Base-by-base conservation (phyloP, 2,888 invertebrate genomes). In the Leucania comma region DNA sequence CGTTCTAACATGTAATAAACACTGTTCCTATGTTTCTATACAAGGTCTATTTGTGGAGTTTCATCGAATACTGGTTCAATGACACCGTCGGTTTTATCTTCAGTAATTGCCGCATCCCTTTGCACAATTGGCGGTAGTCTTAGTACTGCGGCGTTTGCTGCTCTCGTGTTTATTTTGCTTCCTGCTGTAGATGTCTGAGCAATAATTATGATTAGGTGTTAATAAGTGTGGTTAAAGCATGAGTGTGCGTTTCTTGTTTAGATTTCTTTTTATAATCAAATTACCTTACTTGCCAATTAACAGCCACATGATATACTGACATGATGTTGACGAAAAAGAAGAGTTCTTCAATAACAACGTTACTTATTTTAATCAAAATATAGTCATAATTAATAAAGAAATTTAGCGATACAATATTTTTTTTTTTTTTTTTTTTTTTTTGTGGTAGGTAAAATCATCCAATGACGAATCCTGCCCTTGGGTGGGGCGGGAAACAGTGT, bases 51-150 rank as follows among this genome's bases (percentile, higher is more conserved):
- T 86, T 85, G 81, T 84, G 73, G 80, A 65, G 81, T 89, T 80
- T 62, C 69, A 77, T 78, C 71, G 62, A 74, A 77, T 82, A 70
- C 64, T 79, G 66, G 91, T 91, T 91, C 92, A 93, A 88, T 88
- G 92, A 92, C 92, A 85, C 83, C 64, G 81, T 69, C 81, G 66
- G 85, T 88, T 89, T 88, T 87, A 85, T 87, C 83, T 86, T 84
- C 75, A 75, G 75, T 85, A 86, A 87, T 88, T 90, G 85, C 86
- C 82, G 78, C 83, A 84, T 87, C 88, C 80, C 72, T 84, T 82
- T 79, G 53, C 72, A 87, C 86, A 87, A 90, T 87, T 82, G 82
- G 72, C 77, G 79, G 80, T 68, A 65, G 70, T 72, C 62, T 72
- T 69, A 72, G 80, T 67, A 67, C 48, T 56, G 57, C 32, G 22